phyloP scores from a whole-genome alignment of 2,888 invertebrate genomes.

The Drosophila anceps region DNA sequence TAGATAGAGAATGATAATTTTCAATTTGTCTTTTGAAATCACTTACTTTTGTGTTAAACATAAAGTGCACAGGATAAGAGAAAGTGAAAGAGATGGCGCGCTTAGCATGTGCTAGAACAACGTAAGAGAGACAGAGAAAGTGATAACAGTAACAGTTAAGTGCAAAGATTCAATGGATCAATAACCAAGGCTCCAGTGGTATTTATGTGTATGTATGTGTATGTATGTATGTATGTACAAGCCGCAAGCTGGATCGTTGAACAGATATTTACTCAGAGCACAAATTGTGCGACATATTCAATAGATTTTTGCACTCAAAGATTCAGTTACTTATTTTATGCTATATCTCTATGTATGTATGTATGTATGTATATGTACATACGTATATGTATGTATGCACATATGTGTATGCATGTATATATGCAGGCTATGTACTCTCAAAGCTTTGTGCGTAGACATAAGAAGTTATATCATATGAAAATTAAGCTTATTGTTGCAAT shows the following conservation, averaged over 20 bases:
- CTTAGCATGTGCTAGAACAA: neutral
- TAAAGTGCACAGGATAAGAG: slow-evolving; percentile 10
- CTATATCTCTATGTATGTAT: too few relatives aligned
- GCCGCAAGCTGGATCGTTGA: neutral
- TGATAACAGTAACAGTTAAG: slow-evolving; percentile 24
- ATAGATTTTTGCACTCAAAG: neutral
- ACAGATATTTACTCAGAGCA: neutral
- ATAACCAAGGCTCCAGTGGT: neutral
- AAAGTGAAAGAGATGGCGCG: slow-evolving; percentile 26
- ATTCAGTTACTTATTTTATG: too few relatives aligned
- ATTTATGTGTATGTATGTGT: too few relatives aligned
- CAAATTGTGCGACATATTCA: neutral
- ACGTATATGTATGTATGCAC: too few relatives aligned
- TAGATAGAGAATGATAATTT: neutral
- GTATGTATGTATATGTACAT: too few relatives aligned
- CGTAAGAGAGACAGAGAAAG: slow-evolving; percentile 30
- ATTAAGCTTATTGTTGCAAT: too few relatives aligned
- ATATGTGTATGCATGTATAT: too few relatives aligned
- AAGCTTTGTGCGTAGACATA: too few relatives aligned
- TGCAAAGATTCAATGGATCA: neutral
- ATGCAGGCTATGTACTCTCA: too few relatives aligned
- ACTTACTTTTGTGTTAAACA: neutral
- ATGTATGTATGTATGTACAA: neutral
- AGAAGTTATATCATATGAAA: too few relatives aligned
- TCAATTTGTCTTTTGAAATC: neutral